A percentile compares a stretch with the other conserved stretches of the same genome.
Conservation (phyloP, 2,888 invertebrate species). For the Nipponacmea schrenckii region DNA sequence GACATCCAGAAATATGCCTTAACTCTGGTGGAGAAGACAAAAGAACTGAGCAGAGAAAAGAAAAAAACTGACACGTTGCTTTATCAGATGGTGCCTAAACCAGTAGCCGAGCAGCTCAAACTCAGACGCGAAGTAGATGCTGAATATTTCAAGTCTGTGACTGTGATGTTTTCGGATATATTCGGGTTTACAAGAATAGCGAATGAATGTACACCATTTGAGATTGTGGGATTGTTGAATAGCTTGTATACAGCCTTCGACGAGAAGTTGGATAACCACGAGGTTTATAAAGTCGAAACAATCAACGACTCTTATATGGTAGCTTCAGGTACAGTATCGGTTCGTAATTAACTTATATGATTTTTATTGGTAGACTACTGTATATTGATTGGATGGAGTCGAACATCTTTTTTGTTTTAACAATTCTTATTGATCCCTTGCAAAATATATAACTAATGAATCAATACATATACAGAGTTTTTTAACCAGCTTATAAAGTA, state of each 20-base stretch:
- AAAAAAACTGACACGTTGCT: slow-evolving; percentile 46
- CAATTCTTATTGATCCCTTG: no score
- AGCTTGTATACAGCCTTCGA: slow-evolving; percentile 38
- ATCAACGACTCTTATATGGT: slow-evolving; percentile 50
- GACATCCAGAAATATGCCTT: slow-evolving; percentile 58
- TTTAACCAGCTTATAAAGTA: no score
- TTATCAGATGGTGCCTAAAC: slow-evolving; percentile 54
- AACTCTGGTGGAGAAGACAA: slow-evolving; percentile 52
- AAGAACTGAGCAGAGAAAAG: slow-evolving; percentile 48
- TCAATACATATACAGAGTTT: no score
- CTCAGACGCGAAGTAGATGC: slow-evolving; percentile 42
- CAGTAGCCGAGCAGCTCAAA: slow-evolving; percentile 51
- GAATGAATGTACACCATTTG: slow-evolving; percentile 29
- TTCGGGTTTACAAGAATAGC: slow-evolving; percentile 37
- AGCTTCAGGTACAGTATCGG: slow-evolving; percentile 36
- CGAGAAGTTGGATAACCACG: slow-evolving; percentile 34
- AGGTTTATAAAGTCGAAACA: slow-evolving; percentile 46
- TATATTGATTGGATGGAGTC: no score
- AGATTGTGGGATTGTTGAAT: slow-evolving; percentile 38
- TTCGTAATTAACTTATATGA: background rate
- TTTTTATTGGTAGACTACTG: no score
- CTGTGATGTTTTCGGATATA: slow-evolving; percentile 44
- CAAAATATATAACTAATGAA: no score
- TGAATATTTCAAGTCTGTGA: slow-evolving; percentile 45
- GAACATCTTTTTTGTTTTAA: no score